Base-by-base conservation (phyloP, 2,113 vertebrate species). In the Centropus bengalensis region DNA sequence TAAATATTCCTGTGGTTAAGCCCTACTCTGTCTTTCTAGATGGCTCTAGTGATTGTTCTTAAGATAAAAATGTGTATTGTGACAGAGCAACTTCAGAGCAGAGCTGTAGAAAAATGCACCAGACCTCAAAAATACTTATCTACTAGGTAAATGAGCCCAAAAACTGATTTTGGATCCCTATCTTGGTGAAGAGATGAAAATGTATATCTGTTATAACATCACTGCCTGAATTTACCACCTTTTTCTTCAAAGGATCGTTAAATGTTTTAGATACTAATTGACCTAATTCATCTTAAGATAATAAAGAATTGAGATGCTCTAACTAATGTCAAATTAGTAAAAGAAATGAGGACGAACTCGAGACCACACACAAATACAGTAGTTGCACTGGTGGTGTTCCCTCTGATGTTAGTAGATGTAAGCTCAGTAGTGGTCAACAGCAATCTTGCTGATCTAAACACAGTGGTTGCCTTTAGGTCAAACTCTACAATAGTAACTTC, bases 311-410 rank as follows among this genome's bases (percentile, higher is more conserved):
- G 13, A 32, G n/a, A 66, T 69, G 8, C 6, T 73, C 27, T 69
- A 81, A 73, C 20, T 44, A 27, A 30, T 20, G n/a, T 30, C 20
- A 28, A 77, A 74, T 27, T 15, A 24, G 19, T 51, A 18, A 62
- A 74, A 60, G 7, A 78, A 82, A 67, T 40, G 10, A 86, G 28
- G 19, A 42, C 9, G 77, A 93, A 74, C 3, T 13, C 15, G 67
- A 49, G 56, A 38, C 5, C 0, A 3, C 21, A 45, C 0, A 1
- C 45, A 75, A 78, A 78, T 52, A 54, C 23, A 56, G 40, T 24
- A 47, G 3, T 27, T 77, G 59, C 23, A 52, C 1, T 1, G 1
- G 18, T 45, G 9, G 3, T 12, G 3, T 45, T 88, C 19, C 15
- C 40, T 89, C 26, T 64, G 30, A 49, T 47, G 15, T n/a, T 24